These are phyloP conservation scores for Coendou prehensilis DNA, from an alignment of 2,797 vertebrate genomes.

Conservation along the genomic window DNA sequence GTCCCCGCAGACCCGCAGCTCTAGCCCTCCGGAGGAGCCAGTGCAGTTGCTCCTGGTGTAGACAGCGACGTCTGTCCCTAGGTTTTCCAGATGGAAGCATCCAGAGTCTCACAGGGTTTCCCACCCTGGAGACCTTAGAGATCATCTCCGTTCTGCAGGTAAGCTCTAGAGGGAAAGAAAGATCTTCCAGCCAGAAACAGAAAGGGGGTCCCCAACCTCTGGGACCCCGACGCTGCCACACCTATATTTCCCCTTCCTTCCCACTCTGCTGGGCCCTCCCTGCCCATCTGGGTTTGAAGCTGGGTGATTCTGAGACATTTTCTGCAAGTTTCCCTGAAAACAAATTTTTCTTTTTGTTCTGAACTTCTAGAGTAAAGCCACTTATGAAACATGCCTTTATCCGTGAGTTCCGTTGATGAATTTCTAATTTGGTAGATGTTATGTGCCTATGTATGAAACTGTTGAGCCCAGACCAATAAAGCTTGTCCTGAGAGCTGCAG, in stretches of 20 bases:
- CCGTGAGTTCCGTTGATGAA: neutral
- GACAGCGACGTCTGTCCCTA: neutral
- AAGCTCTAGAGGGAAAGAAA: neutral
- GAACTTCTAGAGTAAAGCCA: neutral
- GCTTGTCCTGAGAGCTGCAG: slow-evolving; percentile 41
- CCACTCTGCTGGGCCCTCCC: neutral
- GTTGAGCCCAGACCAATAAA: slow-evolving; percentile 74
- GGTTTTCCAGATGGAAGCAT: neutral
- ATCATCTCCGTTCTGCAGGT: neutral
- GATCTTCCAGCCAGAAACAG: neutral
- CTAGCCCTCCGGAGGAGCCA: rapidly evolving
- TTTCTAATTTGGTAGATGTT: neutral
- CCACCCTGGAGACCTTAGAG: neutral
- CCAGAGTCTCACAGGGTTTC: neutral
- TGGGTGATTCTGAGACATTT: neutral
- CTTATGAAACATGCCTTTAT: slow-evolving; percentile 3
- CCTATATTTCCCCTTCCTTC: neutral
- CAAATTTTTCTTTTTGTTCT: neutral
- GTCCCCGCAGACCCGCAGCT: neutral
- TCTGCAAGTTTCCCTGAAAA: neutral
- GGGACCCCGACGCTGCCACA: rapidly evolving
- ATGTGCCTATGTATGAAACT: neutral
- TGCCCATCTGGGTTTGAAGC: neutral
- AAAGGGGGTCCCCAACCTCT: neutral
- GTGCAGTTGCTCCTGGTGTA: neutral